Percentiles rank a stretch among this genome's conserved stretches.
Evolutionary conservation across 2,797 vertebrate species (phyloP).

Genomic region (Scomberomorus guttatus): DNA sequence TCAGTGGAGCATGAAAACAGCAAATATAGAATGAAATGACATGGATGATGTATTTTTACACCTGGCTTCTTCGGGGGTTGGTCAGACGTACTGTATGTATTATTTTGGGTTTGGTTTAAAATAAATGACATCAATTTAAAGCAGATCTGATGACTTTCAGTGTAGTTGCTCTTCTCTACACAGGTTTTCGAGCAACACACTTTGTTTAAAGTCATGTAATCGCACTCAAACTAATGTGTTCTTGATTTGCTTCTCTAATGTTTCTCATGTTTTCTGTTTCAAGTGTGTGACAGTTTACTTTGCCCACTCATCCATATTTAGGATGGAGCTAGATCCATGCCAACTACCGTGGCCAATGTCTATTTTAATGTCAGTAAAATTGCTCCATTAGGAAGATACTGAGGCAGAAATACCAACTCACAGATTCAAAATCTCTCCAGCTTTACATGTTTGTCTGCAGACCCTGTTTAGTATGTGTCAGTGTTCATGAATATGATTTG

Average conservation of each 20-base stretch:
- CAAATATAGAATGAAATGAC: constrained; percentile 36
- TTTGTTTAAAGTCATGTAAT: constrained; percentile 6
- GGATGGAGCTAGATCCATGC: background rate
- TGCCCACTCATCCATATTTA: background rate
- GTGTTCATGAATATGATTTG: background rate
- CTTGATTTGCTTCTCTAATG: too few relatives aligned
- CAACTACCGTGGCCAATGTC: too few relatives aligned
- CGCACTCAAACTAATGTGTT: background rate
- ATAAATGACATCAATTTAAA: constrained; percentile 4
- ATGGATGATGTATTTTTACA: constrained; percentile 52
- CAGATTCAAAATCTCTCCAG: background rate
- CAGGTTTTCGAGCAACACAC: background rate
- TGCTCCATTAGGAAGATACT: background rate
- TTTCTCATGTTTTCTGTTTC: background rate
- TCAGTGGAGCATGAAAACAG: constrained; percentile 25
- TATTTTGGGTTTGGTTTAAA: constrained; percentile 16
- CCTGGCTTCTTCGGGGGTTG: background rate
- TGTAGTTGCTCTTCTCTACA: background rate
- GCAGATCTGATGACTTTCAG: constrained; percentile 5
- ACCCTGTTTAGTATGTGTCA: background rate
- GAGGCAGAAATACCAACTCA: background rate
- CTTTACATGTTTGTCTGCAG: background rate
- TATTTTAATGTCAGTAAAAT: too few relatives aligned
- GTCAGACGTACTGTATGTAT: background rate
- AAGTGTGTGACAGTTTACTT: background rate